These are phyloP conservation scores for Torymus auratus DNA, from an alignment of 2,888 invertebrate genomes.

Conservation along the genomic window DNA sequence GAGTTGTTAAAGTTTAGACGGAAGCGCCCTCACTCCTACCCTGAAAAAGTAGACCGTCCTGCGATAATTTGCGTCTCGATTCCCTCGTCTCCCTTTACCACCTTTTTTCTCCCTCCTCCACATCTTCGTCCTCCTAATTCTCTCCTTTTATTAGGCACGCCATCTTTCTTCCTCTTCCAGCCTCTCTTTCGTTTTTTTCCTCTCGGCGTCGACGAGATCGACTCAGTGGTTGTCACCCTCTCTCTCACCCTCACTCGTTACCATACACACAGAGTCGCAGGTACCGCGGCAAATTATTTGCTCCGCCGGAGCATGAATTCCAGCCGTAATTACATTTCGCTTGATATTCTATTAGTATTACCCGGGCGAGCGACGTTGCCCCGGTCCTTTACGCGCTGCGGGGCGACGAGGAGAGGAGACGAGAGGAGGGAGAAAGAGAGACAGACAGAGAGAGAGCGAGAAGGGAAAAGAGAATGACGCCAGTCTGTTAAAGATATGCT, in stretches of 20 bases:
- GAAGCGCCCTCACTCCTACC: background rate
- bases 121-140: constrained; percentile 50
- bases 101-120: constrained; percentile 40
- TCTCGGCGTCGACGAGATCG: constrained; percentile 45
- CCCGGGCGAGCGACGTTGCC: constrained; percentile 63
- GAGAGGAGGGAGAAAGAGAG: background rate
- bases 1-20: constrained; percentile 47
- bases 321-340: constrained; percentile 76
- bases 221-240: constrained; percentile 30
- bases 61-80: constrained; percentile 58
- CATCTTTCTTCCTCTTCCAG: constrained; percentile 58
- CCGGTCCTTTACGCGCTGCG: constrained; percentile 53
- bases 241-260: constrained; percentile 55
- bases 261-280: constrained; percentile 40
- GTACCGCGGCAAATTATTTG: constrained; percentile 75
- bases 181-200: constrained; percentile 42
- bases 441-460: background rate
- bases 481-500: constrained; percentile 41
- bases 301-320: constrained; percentile 76
- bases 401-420: constrained; percentile 6
- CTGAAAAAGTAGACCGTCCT: constrained; percentile 22
- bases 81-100: constrained; percentile 61
- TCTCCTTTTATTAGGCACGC: constrained; percentile 52
- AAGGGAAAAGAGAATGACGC: constrained; percentile 27
- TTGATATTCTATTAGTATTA: constrained; percentile 76